Evolutionary conservation across 1,140 invertebrate genomes (phyloP).

Genomic region (Monomorium pharaonis): DNA sequence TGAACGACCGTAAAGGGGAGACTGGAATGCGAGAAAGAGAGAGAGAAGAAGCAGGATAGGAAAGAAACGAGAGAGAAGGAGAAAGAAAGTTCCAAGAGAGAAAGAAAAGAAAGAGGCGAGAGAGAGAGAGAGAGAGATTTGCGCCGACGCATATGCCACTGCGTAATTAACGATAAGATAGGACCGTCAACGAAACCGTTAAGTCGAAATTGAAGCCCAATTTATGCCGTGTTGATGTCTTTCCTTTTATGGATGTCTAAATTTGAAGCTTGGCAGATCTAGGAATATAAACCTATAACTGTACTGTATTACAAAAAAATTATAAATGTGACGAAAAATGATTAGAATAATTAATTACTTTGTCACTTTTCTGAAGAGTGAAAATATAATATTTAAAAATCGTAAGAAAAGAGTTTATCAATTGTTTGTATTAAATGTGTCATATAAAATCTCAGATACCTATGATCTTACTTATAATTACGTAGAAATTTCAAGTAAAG

Average conservation of each 20-base stretch:
- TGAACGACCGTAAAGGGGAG: constrained; percentile 15
- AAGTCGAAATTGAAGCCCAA: constrained; percentile 63
- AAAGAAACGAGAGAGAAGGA: neutral
- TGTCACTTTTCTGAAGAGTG: neutral
- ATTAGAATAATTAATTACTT: neutral
- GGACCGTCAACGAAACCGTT: constrained; percentile 57
- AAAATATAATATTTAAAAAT: neutral
- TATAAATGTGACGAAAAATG: neutral
- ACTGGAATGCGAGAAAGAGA: neutral
- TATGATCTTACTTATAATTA: neutral
- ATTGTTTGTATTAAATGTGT: neutral
- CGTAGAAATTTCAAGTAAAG: neutral
- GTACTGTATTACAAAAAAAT: neutral
- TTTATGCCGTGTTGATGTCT: neutral
- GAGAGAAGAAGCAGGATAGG: neutral
- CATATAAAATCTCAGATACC: neutral
- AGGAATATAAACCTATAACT: neutral
- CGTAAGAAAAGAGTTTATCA: neutral
- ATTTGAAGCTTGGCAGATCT: neutral
- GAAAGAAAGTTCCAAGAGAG: constrained; percentile 10
- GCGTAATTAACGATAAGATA: constrained; percentile 73
- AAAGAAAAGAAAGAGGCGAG: constrained; percentile 37
- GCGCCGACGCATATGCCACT: constrained; percentile 61
- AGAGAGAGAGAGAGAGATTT: constrained; percentile 14
- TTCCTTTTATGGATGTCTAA: neutral